These are phyloP conservation scores for Drosophila nikananu DNA, from an alignment of 1,140 invertebrate genomes.

Conservation along the genomic window DNA sequence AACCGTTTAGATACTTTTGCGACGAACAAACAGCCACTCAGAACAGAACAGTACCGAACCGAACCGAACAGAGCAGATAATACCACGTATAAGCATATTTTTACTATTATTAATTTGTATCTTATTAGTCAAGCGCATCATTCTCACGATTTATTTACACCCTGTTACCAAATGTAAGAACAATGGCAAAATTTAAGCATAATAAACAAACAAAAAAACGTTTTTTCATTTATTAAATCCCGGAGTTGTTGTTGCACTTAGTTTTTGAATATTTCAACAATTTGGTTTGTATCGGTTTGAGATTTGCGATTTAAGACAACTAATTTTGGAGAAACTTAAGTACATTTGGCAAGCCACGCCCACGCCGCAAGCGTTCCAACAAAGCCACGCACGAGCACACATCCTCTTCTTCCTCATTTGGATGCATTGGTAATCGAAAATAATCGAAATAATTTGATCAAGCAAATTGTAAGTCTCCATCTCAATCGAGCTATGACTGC, in stretches of 20 bases:
- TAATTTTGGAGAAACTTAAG: slow-evolving; percentile 54
- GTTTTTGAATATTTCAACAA: slow-evolving; percentile 41
- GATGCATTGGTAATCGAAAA: slow-evolving; percentile 78
- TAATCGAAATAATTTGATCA: slow-evolving; percentile 50
- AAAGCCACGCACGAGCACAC: slow-evolving; percentile 70
- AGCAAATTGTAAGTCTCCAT: slow-evolving; percentile 78
- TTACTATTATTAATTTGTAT: slow-evolving; percentile 72
- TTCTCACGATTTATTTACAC: slow-evolving; percentile 82
- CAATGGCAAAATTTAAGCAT: slow-evolving; percentile 64
- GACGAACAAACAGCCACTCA: slow-evolving; percentile 18
- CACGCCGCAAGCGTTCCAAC: slow-evolving; percentile 65
- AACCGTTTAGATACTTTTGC: slow-evolving; percentile 71
- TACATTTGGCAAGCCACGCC: slow-evolving; percentile 59
- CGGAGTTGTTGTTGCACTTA: slow-evolving; percentile 64
- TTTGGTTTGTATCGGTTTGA: slow-evolving; percentile 38
- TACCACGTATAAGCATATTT: slow-evolving; percentile 59
- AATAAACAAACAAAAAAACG: slow-evolving; percentile 62
- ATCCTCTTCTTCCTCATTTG: slow-evolving; percentile 69
- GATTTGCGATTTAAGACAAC: slow-evolving; percentile 26
- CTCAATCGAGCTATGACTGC: slow-evolving; percentile 57
- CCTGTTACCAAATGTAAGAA: slow-evolving; percentile 81
- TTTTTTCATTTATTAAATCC: slow-evolving; percentile 76
- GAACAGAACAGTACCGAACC: slow-evolving; percentile 23
- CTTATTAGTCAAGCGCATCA: slow-evolving; percentile 71
- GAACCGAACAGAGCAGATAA: slow-evolving; percentile 29